phyloP scores from a whole-genome alignment of 2,113 vertebrate genomes.

The Saccopteryx leptura region DNA sequence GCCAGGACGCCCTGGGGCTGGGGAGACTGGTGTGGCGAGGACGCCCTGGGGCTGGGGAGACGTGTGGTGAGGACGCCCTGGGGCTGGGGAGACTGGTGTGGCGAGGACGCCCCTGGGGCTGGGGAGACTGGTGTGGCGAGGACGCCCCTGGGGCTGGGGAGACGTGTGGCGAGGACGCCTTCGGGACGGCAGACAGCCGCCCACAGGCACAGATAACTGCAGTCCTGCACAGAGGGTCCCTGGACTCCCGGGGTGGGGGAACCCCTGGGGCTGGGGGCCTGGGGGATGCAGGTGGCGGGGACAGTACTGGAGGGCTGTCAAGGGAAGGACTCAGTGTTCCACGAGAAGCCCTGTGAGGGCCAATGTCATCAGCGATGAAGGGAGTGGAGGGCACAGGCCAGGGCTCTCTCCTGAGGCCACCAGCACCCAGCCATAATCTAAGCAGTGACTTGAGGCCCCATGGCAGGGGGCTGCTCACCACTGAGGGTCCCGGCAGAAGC shows the following conservation, averaged over 20 bases:
- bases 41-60: fast-evolving
- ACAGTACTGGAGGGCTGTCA: not conserved
- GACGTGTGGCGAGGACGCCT: too few relatives aligned
- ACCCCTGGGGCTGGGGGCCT: too few relatives aligned
- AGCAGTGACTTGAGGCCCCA: not conserved
- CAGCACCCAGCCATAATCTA: fast-evolving
- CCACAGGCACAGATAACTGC: not conserved
- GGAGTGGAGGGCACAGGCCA: fast-evolving
- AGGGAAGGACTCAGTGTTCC: not conserved
- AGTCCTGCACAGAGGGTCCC: not conserved
- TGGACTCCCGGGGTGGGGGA: not conserved
- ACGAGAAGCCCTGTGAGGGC: not conserved
- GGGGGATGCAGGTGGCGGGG: too few relatives aligned
- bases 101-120: fast-evolving
- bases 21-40: too few relatives aligned
- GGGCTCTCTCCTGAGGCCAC: not conserved
- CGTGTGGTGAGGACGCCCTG: too few relatives aligned
- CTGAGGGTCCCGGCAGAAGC: not conserved
- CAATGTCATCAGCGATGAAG: not conserved
- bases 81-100: too few relatives aligned
- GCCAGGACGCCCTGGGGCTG: too few relatives aligned
- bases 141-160: too few relatives aligned
- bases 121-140: too few relatives aligned
- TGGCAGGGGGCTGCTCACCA: fast-evolving
- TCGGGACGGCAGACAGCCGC: not conserved